phyloP scores from a whole-genome alignment of 2,113 vertebrate genomes.

The Sphaerodactylus townsendi region DNA sequence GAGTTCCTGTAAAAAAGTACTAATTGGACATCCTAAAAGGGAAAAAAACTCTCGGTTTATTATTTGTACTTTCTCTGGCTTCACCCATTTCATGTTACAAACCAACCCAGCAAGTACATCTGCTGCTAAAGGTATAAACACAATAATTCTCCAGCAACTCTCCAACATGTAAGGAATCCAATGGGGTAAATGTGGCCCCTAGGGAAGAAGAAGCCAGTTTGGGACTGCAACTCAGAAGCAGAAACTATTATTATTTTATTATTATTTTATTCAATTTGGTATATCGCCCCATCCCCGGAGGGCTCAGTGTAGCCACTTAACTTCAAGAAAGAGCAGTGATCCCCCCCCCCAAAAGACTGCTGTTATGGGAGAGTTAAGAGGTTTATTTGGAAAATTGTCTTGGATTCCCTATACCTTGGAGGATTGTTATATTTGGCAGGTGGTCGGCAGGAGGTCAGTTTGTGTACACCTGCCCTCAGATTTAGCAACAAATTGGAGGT shows the following conservation, averaged over 20 bases:
- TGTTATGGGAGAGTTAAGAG: neutral
- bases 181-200: neutral
- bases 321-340: neutral
- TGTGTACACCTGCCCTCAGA: neutral
- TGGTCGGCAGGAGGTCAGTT: neutral
- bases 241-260: no score
- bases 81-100: no score
- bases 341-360: no score
- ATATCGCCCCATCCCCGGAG: no score
- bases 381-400: neutral
- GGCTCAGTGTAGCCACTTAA: no score
- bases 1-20: neutral
- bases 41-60: neutral
- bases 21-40: neutral
- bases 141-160: neutral
- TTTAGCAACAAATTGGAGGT: neutral
- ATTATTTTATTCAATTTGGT: no score
- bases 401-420: neutral
- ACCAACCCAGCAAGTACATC: no score
- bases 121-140: no score
- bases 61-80: neutral
- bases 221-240: neutral
- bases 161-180: no score
- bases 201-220: neutral
- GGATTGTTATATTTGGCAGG: neutral